Evolutionary conservation across 2,888 invertebrate species (phyloP), one percentile per base, ranked within the genome.

Genomic region (Malthinus seriepunctatus): DNA sequence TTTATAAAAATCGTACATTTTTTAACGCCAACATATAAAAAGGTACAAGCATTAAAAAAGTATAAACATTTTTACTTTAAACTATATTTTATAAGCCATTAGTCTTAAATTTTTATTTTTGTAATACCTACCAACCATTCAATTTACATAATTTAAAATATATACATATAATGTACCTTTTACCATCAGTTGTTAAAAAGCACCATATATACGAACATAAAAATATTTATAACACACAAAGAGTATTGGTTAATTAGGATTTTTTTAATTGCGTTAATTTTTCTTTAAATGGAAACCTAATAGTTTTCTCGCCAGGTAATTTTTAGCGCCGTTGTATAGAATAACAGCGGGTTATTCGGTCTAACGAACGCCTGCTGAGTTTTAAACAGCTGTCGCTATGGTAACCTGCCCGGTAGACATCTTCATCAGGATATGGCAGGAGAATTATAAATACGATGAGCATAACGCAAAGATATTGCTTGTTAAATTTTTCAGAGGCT

Each of bases 301-400:
- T 56, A 46, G 32, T 52, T 60, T 60, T 60, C 52, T 52, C 56
- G 53, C 56, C 56, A 51, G 47, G 37, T 56, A 60, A 60, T 56
- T 60, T 53, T 60, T 56, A 56, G 60, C 60, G 60, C 60, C 56
- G 56, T 33, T 39, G 60, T 49, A 49, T 38, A 49, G 58, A 62
- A 45, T 38, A 65, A 58, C 73, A 72, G 73, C 73, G 68, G 72
- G 73, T 67, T 42, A 69, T 67, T 68, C 72, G 62, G 66, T 67
- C 70, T 73, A 71, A 71, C 70, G 74, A 71, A 71, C 72, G 71
- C 74, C 73, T 65, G 74, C 74, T 73, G 74, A 52, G 72, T 65
- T 70, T 72, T 67, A 72, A 76, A 73, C 77, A 76, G 74, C 76
- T 76, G 76, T 75, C 77, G 72, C 74, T 75, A 73, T 69, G 72